Evolutionary conservation across 1,140 invertebrate genomes (phyloP), one percentile per base, ranked within the genome.

Genomic region (Galleria mellonella): DNA sequence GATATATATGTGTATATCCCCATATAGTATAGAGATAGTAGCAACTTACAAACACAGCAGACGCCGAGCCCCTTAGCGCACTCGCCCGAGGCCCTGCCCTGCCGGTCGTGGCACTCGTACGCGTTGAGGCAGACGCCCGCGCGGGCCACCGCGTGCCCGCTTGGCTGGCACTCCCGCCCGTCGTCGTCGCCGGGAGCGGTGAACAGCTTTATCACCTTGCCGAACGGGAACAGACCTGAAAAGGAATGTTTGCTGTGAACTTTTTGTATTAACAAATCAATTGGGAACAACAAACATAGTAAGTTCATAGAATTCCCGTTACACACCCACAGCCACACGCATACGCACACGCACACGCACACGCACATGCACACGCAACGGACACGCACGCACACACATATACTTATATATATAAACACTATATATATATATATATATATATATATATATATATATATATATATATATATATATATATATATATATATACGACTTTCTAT

Each of bases 21-120:
- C 17, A 32, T 12, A n/a, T 32, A 11, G 4, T 10, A 1, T 6
- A 32, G 10, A 32, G n/a, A n/a, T n/a, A n/a, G n/a, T n/a, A 10
- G 11, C 32, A 23, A 93, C 93, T 93, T 76, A 94, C 94, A 95
- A 15, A 95, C 90, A 75, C 95, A 96, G 68, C 95, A 96, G n/a
- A 95, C 93, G 1, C 94, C 94, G 50, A 95, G 94, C 6, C 94
- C 94, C 46, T 94, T 88, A 0, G 94, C 94, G 63, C 94, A 96
- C 45, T 91, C 89, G 0, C 95, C 95, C 8, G 90, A 87, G 0
- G 93, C 91, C 41, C 87, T 88, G 0, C 94, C 94, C 14, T 90
- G 90, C 51, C 93, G 88, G 56, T 93, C 90, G n/a, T 91, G 87
- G 58, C 94, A 96, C 70, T 95, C 94, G 74, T 95, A 95, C 13